Conservation (phyloP, 1,140 invertebrate genomes). For the Aphis gossypii region DNA sequence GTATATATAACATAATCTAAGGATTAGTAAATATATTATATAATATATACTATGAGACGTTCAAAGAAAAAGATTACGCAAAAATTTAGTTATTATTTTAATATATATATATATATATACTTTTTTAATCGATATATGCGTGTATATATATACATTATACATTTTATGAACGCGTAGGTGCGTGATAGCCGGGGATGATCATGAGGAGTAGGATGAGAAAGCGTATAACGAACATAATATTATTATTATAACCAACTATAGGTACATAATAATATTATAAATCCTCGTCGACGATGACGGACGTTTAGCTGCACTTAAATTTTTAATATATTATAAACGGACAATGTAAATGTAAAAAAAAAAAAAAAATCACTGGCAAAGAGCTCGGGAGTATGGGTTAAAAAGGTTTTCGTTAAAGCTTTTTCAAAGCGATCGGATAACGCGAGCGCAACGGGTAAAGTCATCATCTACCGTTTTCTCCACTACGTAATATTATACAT, state of each 20-base stretch:
- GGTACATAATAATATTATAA: background rate
- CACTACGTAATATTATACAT: background rate
- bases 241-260: background rate
- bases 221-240: background rate
- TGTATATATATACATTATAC: background rate
- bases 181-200: background rate
- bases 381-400: background rate
- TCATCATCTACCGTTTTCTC: background rate
- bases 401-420: slow-evolving; percentile 15
- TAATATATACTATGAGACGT: background rate
- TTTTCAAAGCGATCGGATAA: background rate
- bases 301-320: background rate
- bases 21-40: slow-evolving; percentile 18
- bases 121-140: background rate
- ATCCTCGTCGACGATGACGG: background rate
- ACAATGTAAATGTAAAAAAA: background rate
- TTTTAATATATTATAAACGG: slow-evolving; percentile 12
- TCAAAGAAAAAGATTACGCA: background rate
- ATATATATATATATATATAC: background rate
- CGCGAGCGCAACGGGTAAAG: background rate
- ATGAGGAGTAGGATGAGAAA: background rate
- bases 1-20: slow-evolving; percentile 15
- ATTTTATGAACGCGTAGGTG: background rate
- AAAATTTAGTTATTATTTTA: background rate
- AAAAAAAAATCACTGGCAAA: background rate